These are phyloP conservation scores for Odontophorus gujanensis DNA, from an alignment of 2,113 vertebrate species.

Conservation along the genomic window DNA sequence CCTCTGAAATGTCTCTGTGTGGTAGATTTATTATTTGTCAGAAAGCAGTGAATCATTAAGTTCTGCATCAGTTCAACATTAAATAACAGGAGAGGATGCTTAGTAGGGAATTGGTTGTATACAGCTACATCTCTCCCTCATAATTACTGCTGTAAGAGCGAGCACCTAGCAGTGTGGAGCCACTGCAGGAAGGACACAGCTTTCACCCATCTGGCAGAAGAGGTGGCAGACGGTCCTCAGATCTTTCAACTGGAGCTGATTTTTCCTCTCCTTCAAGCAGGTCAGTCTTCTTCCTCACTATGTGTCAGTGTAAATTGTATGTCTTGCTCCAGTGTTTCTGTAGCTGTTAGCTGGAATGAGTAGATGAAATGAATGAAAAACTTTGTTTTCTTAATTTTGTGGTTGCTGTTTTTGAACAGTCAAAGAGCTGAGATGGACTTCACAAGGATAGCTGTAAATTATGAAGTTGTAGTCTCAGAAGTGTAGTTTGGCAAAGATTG, in stretches of 20 bases:
- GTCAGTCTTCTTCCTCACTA: not conserved
- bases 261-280: not conserved
- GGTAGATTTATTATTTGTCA: slow-evolving; percentile 30
- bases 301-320: not conserved
- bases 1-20: slow-evolving; percentile 21
- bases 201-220: not conserved
- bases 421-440: not conserved
- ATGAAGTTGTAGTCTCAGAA: not conserved
- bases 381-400: not conserved
- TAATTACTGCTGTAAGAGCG: not conserved
- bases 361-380: not conserved
- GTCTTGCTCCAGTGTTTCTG: not conserved
- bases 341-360: not conserved
- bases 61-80: slow-evolving; percentile 1
- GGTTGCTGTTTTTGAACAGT: not conserved
- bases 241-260: not conserved
- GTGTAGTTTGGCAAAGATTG: too few relatives aligned
- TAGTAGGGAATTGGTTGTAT: not conserved
- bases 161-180: not conserved
- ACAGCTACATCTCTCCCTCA: not conserved
- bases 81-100: slow-evolving; percentile 18
- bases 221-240: not conserved
- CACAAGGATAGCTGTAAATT: not conserved
- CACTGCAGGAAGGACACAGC: not conserved
- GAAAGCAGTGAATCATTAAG: slow-evolving; percentile 28